Evolutionary conservation across 2,797 vertebrate species (phyloP), one percentile per base, ranked within the genome.

Genomic region (Rhinogobio ventralis): DNA sequence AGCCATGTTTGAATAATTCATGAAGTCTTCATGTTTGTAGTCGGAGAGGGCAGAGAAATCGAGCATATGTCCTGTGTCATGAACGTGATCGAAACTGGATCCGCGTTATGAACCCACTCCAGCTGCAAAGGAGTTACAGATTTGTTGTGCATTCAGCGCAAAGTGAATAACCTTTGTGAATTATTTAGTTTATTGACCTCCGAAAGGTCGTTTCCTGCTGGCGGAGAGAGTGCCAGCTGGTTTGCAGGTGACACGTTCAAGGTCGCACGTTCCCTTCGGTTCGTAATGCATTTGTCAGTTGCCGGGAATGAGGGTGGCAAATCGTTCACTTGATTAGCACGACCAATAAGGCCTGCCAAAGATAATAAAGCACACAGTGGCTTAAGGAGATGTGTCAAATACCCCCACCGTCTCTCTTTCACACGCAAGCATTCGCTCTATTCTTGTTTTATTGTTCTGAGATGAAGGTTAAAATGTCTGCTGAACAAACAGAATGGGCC

Each of bases 131-230:
- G 92, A 92, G 90, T 95, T 92, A 90, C 93, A 92, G 90, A 93
- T 94, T 92, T 92, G 91, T 88, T 88, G 84, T 60, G 73, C 79
- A n/a, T 94, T 94, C 92, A 92, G 92, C 88, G 88, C 91, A 94
- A 94, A 94, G 91, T 85, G 73, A 91, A 91, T 93, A 94, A 95
- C 95, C 94, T 96, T 95, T 95, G 94, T 96, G 95, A 96, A 96
- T 96, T 95, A 96, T 96, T 96, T 96, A 96, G 95, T 95, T 94
- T 94, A 94, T 95, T 96, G 95, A 96, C 95, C 95, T 95, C 94
- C 94, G 93, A 93, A 96, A 96, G 95, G 95, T 96, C 90, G 92
- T 95, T 95, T 94, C 94, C 95, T 93, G 93, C 94, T 93, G 93
- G 93, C 91, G 90, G 92, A 93, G 91, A 62, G 87, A 90, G 92